A percentile compares a stretch with the other conserved stretches of the same genome.
Evolutionary conservation across 2,888 invertebrate species (phyloP).

Genomic region (Xestia xanthographa): DNA sequence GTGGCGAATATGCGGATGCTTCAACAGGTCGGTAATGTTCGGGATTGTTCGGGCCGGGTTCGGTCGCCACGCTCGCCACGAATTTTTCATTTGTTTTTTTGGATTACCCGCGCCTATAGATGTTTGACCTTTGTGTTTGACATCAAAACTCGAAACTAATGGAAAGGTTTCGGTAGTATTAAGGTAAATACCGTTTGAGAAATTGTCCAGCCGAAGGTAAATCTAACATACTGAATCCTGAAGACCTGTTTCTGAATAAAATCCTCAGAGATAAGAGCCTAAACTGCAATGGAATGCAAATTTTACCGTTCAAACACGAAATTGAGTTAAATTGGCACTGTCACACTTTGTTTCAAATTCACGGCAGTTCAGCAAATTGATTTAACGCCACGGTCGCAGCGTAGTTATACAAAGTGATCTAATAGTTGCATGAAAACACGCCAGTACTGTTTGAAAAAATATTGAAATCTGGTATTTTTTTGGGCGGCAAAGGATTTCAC

Average conservation of each 20-base stretch:
- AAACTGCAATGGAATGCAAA: slow-evolving; percentile 6
- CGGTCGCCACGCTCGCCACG: too few relatives aligned
- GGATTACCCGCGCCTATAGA: too few relatives aligned
- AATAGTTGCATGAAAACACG: slow-evolving; percentile 24
- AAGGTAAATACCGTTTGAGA: not conserved
- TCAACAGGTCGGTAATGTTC: too few relatives aligned
- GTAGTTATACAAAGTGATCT: slow-evolving; percentile 31
- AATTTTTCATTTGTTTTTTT: too few relatives aligned
- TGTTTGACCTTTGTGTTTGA: too few relatives aligned
- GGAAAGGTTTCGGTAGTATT: not conserved
- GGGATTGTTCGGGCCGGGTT: too few relatives aligned
- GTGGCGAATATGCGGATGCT: too few relatives aligned
- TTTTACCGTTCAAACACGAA: slow-evolving; percentile 19
- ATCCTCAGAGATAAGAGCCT: not conserved
- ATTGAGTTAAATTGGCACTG: slow-evolving; percentile 41
- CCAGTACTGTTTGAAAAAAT: slow-evolving; percentile 4
- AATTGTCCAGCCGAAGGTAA: not conserved
- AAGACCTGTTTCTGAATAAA: not conserved
- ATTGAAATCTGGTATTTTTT: not conserved
- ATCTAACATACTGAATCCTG: not conserved
- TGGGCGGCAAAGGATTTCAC: not conserved
- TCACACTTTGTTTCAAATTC: slow-evolving; percentile 46
- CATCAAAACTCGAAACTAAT: not conserved
- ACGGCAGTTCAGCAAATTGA: slow-evolving; percentile 50
- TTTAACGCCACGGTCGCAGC: slow-evolving; percentile 41